Conservation (phyloP, 2,888 invertebrate species). For the Hirtodrosophila trivittata region DNA sequence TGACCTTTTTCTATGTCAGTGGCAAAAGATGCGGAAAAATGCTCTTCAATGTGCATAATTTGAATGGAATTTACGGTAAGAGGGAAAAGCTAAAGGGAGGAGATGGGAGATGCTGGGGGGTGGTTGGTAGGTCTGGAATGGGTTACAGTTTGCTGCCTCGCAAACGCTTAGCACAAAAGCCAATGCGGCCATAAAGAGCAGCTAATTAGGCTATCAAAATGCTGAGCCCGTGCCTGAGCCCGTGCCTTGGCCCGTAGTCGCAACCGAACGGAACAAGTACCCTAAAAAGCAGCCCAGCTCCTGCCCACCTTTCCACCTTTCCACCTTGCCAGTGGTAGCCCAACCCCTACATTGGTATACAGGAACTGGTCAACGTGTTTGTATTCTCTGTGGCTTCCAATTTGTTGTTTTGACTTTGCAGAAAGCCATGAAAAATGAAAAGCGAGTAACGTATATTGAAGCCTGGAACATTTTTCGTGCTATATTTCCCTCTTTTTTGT, state of each 20-base stretch:
- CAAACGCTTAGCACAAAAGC: conserved; percentile 75
- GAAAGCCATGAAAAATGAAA: conserved; percentile 19
- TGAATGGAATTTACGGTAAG: conserved; percentile 50
- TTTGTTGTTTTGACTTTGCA: conserved; percentile 60
- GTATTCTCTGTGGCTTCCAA: conserved; percentile 55
- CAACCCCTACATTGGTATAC: not conserved
- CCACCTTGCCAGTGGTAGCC: conserved; percentile 3
- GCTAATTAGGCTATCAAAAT: conserved; percentile 78
- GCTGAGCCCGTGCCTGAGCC: conserved; percentile 33
- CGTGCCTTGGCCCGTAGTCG: conserved; percentile 8
- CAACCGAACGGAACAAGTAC: conserved; percentile 61
- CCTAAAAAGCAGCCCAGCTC: not conserved
- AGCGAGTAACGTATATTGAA: conserved; percentile 26
- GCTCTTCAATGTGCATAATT: conserved; percentile 67
- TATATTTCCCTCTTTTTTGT: conserved; percentile 52
- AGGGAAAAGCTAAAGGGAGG: too few relatives aligned
- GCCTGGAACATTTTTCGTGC: conserved; percentile 31
- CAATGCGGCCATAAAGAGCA: conserved; percentile 65
- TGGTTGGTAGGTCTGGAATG: conserved; percentile 8
- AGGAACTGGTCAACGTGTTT: conserved; percentile 42
- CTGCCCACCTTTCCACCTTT: not conserved
- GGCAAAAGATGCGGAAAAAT: conserved; percentile 73
- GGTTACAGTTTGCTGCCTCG: conserved; percentile 53
- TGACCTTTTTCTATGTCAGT: conserved; percentile 76
- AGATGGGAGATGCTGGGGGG: not conserved